Evolutionary conservation across 2,888 invertebrate genomes (phyloP).

Genomic region (Polymixis lichenea): DNA sequence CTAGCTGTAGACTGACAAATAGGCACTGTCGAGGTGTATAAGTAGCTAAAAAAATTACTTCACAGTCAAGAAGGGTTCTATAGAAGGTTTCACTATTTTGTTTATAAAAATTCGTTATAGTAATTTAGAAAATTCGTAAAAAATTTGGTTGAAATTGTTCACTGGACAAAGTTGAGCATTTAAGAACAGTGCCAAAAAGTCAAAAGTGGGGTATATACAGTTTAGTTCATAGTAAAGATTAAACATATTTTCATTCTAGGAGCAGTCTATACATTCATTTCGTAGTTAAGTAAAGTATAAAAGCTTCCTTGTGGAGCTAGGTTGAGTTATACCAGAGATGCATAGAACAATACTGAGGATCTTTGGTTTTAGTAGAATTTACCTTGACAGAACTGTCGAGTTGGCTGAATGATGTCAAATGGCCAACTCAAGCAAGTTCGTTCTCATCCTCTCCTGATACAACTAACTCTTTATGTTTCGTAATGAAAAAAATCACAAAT

Average conservation of each 20-base stretch:
- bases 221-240: constrained; percentile 72
- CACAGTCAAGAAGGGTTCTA: constrained; percentile 1
- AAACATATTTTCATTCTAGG: constrained; percentile 75
- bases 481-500: constrained; percentile 39
- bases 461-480: constrained; percentile 10
- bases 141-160: constrained; percentile 9
- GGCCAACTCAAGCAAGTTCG: not conserved
- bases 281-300: constrained; percentile 34
- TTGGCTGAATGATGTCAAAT: not conserved
- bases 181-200: constrained; percentile 57
- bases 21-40: constrained; percentile 50
- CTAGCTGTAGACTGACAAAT: constrained; percentile 32
- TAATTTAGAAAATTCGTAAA: constrained; percentile 24
- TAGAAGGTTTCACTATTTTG: not conserved
- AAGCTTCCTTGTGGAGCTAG: constrained; percentile 10
- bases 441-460: constrained; percentile 12
- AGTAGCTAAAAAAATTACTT: constrained; percentile 35
- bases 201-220: constrained; percentile 8
- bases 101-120: constrained; percentile 1
- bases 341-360: not conserved
- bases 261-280: constrained; percentile 70
- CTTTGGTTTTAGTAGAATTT: constrained; percentile 38
- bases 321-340: constrained; percentile 22
- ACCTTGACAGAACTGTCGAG: not conserved
- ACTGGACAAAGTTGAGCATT: constrained; percentile 18